Evolutionary conservation across 2,888 invertebrate genomes (phyloP), one percentile per base, ranked within the genome.

Genomic region (Fragum whitleyi): DNA sequence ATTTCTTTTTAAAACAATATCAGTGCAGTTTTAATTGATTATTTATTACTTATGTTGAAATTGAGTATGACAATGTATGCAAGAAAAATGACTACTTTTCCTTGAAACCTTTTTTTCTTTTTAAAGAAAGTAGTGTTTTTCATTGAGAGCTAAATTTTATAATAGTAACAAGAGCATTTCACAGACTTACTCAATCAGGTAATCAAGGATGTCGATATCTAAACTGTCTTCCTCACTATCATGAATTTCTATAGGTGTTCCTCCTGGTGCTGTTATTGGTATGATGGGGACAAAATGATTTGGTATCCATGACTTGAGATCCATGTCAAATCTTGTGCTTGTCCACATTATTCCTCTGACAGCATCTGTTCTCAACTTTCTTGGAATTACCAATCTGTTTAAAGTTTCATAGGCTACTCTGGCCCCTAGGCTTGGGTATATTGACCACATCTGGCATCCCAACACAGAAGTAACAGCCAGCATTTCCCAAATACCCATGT

Each of bases 401-500:
- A 67, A 23, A 3, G 42, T 39, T n/a, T 36, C 36, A 21, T 42
- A 23, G 67, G 39, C n/a, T 23, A 67, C 39, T n/a, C 21, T 21
- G 19, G 55, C 11, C 57, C 74, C 73, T 9, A 78, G 39, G 36
- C 42, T 51, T 28, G 71, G 78, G 51, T 78, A 78, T n/a, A 74
- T 26, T 47, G 74, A 74, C 51, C 57, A 69, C 11, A 73, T 5
- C 67, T 47, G 32, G 51, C 74, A 69, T 14, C 59, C 21, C 36
- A 78, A 68, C 16, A 78, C 69, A 7, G 78, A 74, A 51, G 73
- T 74, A 11, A 78, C 51, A 26, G 69, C 73, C 68, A 68, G 68
- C 11, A 78, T 16, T 42, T 74, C 57, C 73, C 74, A 74, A 23
- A 78, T 78, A 32, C 69, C 68, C 42, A 75, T 59, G 69, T 69